Conservation (phyloP, 2,888 invertebrate genomes). For the Salpingus planirostris region DNA sequence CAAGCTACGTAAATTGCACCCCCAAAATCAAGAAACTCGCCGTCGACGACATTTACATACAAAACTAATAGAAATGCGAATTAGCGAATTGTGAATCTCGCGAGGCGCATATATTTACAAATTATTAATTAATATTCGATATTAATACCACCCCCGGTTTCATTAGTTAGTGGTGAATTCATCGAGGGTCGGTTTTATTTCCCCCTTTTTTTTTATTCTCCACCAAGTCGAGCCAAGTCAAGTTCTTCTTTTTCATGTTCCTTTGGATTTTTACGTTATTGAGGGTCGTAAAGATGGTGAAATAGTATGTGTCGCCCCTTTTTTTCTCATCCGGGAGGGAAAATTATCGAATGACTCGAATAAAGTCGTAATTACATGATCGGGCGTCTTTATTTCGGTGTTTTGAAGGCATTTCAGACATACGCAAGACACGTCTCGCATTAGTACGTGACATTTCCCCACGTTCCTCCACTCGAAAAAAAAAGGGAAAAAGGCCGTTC, state of each 20-base stretch:
- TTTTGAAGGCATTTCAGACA: conserved; percentile 11
- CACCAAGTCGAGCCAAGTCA: too few species aligned
- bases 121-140: conserved; percentile 19
- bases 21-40: conserved; percentile 22
- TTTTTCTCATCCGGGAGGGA: conserved; percentile 4
- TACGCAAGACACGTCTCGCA: conserved; percentile 12
- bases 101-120: conserved; percentile 16
- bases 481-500: too few species aligned
- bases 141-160: conserved; percentile 7
- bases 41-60: conserved; percentile 22
- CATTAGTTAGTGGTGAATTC: conserved; percentile 6
- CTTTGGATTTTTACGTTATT: too few species aligned
- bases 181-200: not conserved
- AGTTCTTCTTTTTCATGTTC: too few species aligned
- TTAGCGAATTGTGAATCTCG: conserved; percentile 18
- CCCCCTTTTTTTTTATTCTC: too few species aligned
- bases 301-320: too few species aligned
- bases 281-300: too few species aligned
- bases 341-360: conserved; percentile 10
- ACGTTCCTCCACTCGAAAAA: conserved; percentile 10
- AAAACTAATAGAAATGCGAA: conserved; percentile 25
- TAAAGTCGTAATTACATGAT: conserved; percentile 13
- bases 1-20: conserved; percentile 20
- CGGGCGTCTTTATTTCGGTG: conserved; percentile 9
- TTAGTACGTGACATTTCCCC: conserved; percentile 14